Evolutionary conservation across 2,797 vertebrate genomes (phyloP).

Genomic region (Pseudochromis fuscus): DNA sequence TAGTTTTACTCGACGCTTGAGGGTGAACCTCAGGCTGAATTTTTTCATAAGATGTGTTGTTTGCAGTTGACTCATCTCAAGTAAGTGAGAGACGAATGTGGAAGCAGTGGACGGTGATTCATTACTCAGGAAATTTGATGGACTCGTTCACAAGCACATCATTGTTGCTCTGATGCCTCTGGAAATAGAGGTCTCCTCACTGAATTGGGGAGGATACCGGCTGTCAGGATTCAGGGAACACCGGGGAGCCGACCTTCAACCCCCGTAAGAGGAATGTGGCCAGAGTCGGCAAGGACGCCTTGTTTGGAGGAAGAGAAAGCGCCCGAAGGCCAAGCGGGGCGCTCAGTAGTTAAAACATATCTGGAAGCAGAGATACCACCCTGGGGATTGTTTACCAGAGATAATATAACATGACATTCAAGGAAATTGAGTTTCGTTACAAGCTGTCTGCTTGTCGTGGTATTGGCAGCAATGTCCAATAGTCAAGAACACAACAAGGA

Average conservation of each 20-base stretch:
- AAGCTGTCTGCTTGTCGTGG: constrained; percentile 26
- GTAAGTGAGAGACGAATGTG: constrained; percentile 33
- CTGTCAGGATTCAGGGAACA: constrained; percentile 66
- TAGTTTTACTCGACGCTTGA: background rate
- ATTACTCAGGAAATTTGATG: constrained; percentile 52
- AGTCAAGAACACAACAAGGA: no score
- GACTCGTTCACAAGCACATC: constrained; percentile 67
- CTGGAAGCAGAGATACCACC: constrained; percentile 41
- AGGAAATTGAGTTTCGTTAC: constrained; percentile 49
- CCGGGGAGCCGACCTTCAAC: constrained; percentile 66
- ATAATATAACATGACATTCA: constrained; percentile 53
- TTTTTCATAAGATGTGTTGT: constrained; percentile 25
- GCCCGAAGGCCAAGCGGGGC: constrained; percentile 51
- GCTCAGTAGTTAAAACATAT: constrained; percentile 43
- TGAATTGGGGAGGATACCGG: constrained; percentile 67
- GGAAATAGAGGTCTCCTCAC: constrained; percentile 69
- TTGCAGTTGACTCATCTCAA: constrained; percentile 32
- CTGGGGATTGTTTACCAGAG: constrained; percentile 46
- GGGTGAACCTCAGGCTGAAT: constrained; percentile 4
- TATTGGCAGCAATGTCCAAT: constrained; percentile 6
- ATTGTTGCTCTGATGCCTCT: constrained; percentile 62
- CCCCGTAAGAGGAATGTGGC: constrained; percentile 68
- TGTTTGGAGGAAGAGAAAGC: constrained; percentile 48
- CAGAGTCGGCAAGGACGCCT: constrained; percentile 42
- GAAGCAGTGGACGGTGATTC: constrained; percentile 52